phyloP scores from a whole-genome alignment of 2,797 vertebrate genomes.

The Apogon talboti region DNA sequence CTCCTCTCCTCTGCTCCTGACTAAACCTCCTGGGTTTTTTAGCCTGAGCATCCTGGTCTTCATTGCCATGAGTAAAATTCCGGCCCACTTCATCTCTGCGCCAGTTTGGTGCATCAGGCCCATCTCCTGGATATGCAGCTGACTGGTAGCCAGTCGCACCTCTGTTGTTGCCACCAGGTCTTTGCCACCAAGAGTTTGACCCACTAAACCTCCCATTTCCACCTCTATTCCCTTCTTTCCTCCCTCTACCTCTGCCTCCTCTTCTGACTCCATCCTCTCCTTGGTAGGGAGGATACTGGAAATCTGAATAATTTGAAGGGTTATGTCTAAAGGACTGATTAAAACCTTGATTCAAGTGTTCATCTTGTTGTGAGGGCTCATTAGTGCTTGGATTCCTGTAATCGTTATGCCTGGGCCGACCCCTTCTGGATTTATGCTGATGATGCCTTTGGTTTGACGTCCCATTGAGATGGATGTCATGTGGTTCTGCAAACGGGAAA shows the following conservation, averaged over 20 bases:
- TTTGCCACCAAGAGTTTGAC: constrained; percentile 82
- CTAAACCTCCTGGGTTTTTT: constrained; percentile 83
- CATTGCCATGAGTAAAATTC: constrained; percentile 67
- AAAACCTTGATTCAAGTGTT: constrained; percentile 65
- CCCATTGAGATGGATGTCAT: constrained; percentile 82
- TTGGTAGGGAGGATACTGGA: constrained; percentile 40
- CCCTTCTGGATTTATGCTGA: constrained; percentile 80
- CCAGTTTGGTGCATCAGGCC: constrained; percentile 71
- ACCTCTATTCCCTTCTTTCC: constrained; percentile 62
- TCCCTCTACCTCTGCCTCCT: constrained; percentile 70
- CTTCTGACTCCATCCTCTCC: constrained; percentile 56
- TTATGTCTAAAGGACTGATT: constrained; percentile 75
- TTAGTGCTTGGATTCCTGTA: constrained; percentile 77
- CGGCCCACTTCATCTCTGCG: constrained; percentile 75
- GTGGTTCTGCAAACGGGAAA: constrained; percentile 67
- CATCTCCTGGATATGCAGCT: constrained; percentile 43
- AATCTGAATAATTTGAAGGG: constrained; percentile 66
- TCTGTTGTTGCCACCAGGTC: constrained; percentile 73
- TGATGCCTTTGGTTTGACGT: constrained; percentile 78
- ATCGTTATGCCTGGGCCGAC: constrained; percentile 81
- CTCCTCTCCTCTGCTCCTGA: constrained; percentile 82
- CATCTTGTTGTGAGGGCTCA: constrained; percentile 76
- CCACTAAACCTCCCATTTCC: constrained; percentile 50
- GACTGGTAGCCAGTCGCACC: constrained; percentile 25
- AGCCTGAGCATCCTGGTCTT: constrained; percentile 84